phyloP scores from a whole-genome alignment of 2,888 invertebrate genomes.

The Villa cingulata region DNA sequence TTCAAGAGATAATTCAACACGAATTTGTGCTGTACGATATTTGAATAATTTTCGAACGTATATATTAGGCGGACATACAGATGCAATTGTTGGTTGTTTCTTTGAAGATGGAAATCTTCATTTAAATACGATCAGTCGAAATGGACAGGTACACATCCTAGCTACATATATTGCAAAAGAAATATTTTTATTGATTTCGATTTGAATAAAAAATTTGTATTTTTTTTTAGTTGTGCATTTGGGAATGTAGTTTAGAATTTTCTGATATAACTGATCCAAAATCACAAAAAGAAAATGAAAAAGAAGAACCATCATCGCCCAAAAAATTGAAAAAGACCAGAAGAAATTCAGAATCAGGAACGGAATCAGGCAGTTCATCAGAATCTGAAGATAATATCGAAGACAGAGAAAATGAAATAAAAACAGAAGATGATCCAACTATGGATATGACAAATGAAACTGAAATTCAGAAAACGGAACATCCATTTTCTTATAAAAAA shows the following conservation, averaged over 20 bases:
- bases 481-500: conserved; percentile 52
- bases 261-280: conserved; percentile 44
- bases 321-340: conserved; percentile 8
- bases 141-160: conserved; percentile 62
- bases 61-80: conserved; percentile 71
- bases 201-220: neutral
- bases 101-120: conserved; percentile 80
- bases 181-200: neutral
- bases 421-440: neutral
- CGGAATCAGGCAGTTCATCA: conserved; percentile 5
- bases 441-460: conserved; percentile 36
- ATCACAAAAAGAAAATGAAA: neutral
- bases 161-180: neutral
- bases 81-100: conserved; percentile 70
- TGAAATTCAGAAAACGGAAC: conserved; percentile 34
- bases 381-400: conserved; percentile 55
- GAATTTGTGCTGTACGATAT: conserved; percentile 64
- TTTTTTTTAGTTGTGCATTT: conserved; percentile 39
- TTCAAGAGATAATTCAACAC: conserved; percentile 76
- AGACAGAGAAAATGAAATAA: conserved; percentile 15
- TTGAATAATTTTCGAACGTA: conserved; percentile 62
- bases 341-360: conserved; percentile 16
- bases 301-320: conserved; percentile 2
- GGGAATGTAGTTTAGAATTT: conserved; percentile 69
- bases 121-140: conserved; percentile 66